Conservation (phyloP, 37 sponge, comb jelly and placozoan genomes). For the Chondrilla cf. caribensis region DNA sequence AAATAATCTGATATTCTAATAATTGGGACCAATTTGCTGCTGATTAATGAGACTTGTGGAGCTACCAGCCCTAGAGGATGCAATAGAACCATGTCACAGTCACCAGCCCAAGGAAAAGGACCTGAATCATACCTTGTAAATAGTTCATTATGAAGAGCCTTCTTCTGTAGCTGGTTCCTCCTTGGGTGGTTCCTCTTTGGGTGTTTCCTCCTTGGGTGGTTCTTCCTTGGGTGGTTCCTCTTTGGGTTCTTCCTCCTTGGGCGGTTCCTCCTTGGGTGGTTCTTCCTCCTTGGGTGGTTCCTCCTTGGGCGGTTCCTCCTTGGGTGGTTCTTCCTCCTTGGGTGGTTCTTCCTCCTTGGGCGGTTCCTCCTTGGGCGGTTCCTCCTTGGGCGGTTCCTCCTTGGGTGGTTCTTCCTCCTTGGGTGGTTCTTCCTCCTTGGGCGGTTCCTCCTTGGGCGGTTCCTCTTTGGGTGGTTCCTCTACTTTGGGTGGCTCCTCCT, state of each 20-base stretch:
- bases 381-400: conserved; percentile 18
- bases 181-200: conserved; percentile 3
- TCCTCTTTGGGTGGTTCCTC: conserved; percentile 19
- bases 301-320: conserved; percentile 8
- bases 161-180: neutral
- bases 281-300: neutral
- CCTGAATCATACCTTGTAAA: no score
- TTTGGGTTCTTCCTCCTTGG: neutral
- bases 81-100: no score
- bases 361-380: conserved; percentile 9
- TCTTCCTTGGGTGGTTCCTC: conserved; percentile 12
- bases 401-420: conserved; percentile 14
- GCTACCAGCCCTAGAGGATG: no score
- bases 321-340: neutral
- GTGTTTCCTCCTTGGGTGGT: neutral
- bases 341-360: conserved; percentile 12
- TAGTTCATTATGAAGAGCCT: neutral
- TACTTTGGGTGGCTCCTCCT: conserved; percentile 16
- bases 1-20: neutral
- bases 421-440: neutral
- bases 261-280: neutral
- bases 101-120: no score
- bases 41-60: no score
- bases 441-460: conserved; percentile 11
- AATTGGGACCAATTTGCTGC: neutral